These are phyloP conservation scores for Podabrus alpinus DNA, from an alignment of 2,888 invertebrate species.

Conservation along the genomic window DNA sequence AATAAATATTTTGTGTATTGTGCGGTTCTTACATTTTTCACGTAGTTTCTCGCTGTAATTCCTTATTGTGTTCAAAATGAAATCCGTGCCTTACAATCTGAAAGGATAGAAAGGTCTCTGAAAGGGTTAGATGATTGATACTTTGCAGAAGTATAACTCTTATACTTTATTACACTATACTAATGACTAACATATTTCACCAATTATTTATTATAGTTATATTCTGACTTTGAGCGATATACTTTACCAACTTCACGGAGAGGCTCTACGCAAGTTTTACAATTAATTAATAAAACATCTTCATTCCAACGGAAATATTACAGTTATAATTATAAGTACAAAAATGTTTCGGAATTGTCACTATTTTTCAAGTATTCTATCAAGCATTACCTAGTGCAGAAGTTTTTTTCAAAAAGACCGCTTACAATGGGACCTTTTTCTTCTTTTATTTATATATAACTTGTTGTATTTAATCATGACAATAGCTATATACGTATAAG, in stretches of 20 bases:
- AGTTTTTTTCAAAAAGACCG: no score
- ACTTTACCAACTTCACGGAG: background rate
- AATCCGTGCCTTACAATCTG: constrained; percentile 10
- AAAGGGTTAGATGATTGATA: background rate
- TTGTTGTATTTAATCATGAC: no score
- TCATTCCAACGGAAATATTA: background rate
- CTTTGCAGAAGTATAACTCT: background rate
- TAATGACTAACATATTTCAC: background rate
- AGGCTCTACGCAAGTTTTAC: background rate
- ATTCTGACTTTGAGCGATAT: background rate
- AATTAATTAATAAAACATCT: background rate
- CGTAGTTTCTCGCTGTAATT: background rate
- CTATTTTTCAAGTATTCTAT: no score
- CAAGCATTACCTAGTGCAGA: no score
- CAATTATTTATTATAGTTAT: background rate
- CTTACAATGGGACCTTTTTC: no score
- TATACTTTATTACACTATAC: background rate
- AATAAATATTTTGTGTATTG: background rate
- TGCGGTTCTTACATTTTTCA: background rate
- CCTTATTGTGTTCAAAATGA: constrained; percentile 5
- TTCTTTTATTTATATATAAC: no score
- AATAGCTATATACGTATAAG: no score
- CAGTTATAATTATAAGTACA: background rate
- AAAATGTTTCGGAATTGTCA: no score
- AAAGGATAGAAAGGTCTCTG: background rate